Base-by-base conservation (phyloP, 2,113 vertebrate genomes). In the Microcebus lehilahytsara region DNA sequence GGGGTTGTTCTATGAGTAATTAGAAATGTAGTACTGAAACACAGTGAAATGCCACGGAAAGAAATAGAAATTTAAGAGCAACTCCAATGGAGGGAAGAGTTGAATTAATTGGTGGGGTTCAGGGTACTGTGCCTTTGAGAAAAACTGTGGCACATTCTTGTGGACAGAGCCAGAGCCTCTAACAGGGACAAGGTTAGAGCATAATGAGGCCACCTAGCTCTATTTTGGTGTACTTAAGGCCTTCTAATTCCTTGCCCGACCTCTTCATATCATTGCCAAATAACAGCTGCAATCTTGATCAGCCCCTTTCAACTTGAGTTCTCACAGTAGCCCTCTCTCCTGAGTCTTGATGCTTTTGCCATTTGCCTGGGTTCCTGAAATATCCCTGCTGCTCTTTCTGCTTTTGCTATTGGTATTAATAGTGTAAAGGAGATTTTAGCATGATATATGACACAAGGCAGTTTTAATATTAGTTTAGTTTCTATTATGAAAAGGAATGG, bases 11-110 rank as follows among this genome's bases (percentile, higher is more conserved):
- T 87, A 40, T 78, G 46, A 96, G 51, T 40, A 42, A 12, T 89
- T 89, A 77, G 85, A 95, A 89, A 89, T 78, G 34, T 56, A 83
- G 77, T 69, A 77, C 14, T 85, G 25, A 96, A 85, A 85, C 56
- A 84, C 72, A 85, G 71, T n/a, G 37, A 95, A 89, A 95, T 96
- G 53, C 49, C 30, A 74, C 86, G 67, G 83, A 91, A 89, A 91
- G 34, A 91, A 67, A 85, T 23, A 93, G 62, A 96, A 96, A 87
- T 34, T 77, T 74, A 88, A 62, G 22, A 91, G 25, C 13, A 91
- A 69, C 22, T 71, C 37, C 3, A 69, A 56, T 40, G 23, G 53
- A 91, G 19, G 34, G 58, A 71, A 62, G 71, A 37, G n/a, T 77
- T 93, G 72, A 93, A n/a, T 86, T 92, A 83, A 81, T 89, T 58